phyloP scores from a whole-genome alignment of 2,113 vertebrate genomes.

The Ciconia stormi region DNA sequence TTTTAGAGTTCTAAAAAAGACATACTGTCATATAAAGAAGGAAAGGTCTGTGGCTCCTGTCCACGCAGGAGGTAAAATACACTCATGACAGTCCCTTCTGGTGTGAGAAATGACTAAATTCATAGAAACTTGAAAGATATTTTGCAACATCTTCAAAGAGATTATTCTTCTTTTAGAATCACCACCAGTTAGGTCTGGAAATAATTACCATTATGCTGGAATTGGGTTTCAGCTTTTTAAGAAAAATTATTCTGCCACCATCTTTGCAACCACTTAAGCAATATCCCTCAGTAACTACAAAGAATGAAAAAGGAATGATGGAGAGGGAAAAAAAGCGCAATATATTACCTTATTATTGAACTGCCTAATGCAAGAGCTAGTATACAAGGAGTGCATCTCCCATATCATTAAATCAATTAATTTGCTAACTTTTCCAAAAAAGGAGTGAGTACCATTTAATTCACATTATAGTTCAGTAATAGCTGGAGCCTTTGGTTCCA shows the following conservation, averaged over 20 bases:
- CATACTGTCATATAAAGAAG: neutral
- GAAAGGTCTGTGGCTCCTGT: neutral
- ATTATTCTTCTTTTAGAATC: neutral
- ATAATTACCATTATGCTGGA: neutral
- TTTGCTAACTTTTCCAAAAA: neutral
- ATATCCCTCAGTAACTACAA: neutral
- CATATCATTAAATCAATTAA: neutral
- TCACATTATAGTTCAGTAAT: neutral
- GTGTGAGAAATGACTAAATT: neutral
- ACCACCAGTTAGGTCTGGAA: neutral
- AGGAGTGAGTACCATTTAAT: neutral
- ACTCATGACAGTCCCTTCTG: neutral
- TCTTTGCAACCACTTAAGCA: neutral
- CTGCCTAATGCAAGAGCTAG: neutral
- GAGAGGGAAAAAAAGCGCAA: neutral
- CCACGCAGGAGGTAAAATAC: neutral
- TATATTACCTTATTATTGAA: neutral
- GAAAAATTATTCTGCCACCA: neutral
- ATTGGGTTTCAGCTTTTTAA: neutral
- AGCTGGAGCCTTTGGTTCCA: neutral
- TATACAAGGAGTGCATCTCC: neutral
- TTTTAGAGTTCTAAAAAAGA: neutral
- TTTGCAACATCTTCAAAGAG: conserved; percentile 36
- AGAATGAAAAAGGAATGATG: neutral
- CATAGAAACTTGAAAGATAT: neutral